Conservation (phyloP, 2,797 vertebrate species). For the Chromis chromis region DNA sequence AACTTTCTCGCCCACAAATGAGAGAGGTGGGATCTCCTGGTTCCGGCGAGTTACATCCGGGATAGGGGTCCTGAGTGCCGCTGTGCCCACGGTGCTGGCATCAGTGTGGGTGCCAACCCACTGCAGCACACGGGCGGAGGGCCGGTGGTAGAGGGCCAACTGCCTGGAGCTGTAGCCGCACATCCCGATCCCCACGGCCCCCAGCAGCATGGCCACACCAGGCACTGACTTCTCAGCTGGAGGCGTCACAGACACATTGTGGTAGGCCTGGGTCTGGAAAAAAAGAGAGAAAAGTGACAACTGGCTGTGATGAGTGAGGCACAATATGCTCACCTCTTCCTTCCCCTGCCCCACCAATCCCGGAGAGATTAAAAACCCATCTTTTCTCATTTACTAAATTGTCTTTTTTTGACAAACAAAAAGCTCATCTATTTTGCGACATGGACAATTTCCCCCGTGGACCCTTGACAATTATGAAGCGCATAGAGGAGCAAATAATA, state of each 20-base stretch:
- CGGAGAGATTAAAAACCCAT: slow-evolving; percentile 70
- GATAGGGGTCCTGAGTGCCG: slow-evolving; percentile 45
- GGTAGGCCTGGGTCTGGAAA: slow-evolving; percentile 77
- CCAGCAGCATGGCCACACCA: slow-evolving; percentile 78
- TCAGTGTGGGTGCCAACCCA: slow-evolving; percentile 71
- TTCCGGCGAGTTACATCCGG: slow-evolving; percentile 52
- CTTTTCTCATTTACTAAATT: slow-evolving; percentile 71
- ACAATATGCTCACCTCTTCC: slow-evolving; percentile 37
- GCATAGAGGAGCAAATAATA: slow-evolving; percentile 67
- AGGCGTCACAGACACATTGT: slow-evolving; percentile 58
- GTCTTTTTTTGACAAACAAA: slow-evolving; percentile 66
- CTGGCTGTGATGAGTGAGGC: slow-evolving; percentile 8
- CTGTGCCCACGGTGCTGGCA: slow-evolving; percentile 27
- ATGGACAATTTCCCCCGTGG: slow-evolving; percentile 69
- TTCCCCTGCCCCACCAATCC: slow-evolving; percentile 15
- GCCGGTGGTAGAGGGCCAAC: slow-evolving; percentile 80
- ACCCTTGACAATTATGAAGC: slow-evolving; percentile 73
- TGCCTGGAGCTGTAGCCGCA: slow-evolving; percentile 84
- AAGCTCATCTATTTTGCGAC: slow-evolving; percentile 63
- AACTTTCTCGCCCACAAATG: slow-evolving; percentile 73
- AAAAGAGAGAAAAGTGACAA: slow-evolving; percentile 2
- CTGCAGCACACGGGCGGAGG: slow-evolving; percentile 78
- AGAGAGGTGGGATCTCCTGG: slow-evolving; percentile 68
- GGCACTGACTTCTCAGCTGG: slow-evolving; percentile 66
- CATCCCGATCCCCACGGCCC: slow-evolving; percentile 81